Conservation (phyloP, 2,797 vertebrate genomes). For the Rhynchonycteris naso region DNA sequence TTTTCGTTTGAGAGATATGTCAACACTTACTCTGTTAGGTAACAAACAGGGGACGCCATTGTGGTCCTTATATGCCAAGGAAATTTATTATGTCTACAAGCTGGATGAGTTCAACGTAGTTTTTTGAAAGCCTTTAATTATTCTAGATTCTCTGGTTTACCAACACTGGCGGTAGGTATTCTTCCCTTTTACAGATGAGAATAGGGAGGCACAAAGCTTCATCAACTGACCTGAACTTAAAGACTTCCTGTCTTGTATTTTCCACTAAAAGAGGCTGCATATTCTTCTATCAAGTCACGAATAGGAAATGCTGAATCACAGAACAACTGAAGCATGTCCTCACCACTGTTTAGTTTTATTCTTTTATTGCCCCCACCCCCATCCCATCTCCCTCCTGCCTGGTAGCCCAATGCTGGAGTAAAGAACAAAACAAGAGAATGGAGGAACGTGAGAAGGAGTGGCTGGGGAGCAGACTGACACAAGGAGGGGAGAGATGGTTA, state of each 20-base stretch:
- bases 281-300: neutral
- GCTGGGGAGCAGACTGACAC: neutral
- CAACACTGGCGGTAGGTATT: neutral
- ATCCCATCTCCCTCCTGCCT: neutral
- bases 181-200: neutral
- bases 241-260: neutral
- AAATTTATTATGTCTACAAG: neutral
- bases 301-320: slow-evolving; percentile 17
- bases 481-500: neutral
- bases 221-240: neutral
- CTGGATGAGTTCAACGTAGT: neutral
- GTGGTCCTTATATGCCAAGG: neutral
- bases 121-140: neutral
- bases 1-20: neutral
- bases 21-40: neutral
- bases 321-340: neutral
- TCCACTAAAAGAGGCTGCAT: neutral
- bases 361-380: too few species aligned
- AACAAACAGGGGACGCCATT: neutral
- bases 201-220: neutral
- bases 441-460: neutral
- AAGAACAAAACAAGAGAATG: neutral
- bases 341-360: neutral
- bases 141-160: neutral
- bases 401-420: neutral